Percentiles rank a stretch among this genome's conserved stretches.
Evolutionary conservation across 2,797 vertebrate species (phyloP).

Genomic region (Acrossocheilus wenchowensis): DNA sequence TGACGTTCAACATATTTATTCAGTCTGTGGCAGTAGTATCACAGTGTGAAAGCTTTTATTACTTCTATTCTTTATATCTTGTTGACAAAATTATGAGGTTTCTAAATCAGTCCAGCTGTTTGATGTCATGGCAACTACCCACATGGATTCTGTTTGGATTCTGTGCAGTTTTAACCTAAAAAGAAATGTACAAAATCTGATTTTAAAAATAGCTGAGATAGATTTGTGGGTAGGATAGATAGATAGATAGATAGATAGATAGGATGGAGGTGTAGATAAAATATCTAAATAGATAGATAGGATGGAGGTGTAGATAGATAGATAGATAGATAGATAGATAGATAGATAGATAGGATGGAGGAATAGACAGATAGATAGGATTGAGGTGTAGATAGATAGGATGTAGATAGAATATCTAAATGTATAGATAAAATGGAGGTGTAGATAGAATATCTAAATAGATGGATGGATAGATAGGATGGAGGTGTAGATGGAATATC

Average conservation of each 20-base stretch:
- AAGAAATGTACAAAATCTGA: background rate
- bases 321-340: background rate
- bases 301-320: too few species aligned
- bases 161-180: background rate
- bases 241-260: too few species aligned
- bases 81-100: background rate
- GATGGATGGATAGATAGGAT: too few species aligned
- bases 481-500: too few species aligned
- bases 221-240: too few species aligned
- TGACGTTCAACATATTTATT: background rate
- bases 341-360: background rate
- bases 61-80: background rate
- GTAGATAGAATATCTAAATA: too few species aligned
- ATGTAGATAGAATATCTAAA: background rate
- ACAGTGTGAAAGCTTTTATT: background rate
- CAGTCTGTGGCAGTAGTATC: background rate
- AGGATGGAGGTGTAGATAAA: too few species aligned
- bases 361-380: too few species aligned
- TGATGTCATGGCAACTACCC: constrained; percentile 2
- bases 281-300: too few species aligned
- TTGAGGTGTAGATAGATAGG: too few species aligned
- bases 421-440: too few species aligned
- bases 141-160: background rate
- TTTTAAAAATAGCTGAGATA: background rate
- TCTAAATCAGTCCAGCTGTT: background rate